These are phyloP conservation scores for Cliona cf. orientalis DNA, from an alignment of 37 sponge, comb jelly and placozoan genomes.

Conservation along the genomic window DNA sequence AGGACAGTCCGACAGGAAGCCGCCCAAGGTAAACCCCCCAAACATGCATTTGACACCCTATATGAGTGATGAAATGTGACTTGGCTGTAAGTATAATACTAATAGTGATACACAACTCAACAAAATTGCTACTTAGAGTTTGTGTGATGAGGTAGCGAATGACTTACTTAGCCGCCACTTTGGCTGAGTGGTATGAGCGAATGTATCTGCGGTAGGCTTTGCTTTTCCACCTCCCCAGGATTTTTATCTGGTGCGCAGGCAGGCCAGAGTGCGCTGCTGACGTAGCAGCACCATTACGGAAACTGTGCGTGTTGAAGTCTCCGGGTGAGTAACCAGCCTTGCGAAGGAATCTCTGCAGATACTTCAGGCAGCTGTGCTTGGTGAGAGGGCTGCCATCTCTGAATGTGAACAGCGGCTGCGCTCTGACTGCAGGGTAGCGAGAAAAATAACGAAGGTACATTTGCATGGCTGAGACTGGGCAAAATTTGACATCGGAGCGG, in stretches of 20 bases:
- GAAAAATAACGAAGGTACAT: neutral
- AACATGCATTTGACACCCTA: too few relatives aligned
- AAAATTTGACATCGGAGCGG: too few relatives aligned
- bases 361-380: conserved; percentile 1
- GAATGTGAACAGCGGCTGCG: conserved; percentile 1
- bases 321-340: neutral
- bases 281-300: neutral
- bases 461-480: too few relatives aligned
- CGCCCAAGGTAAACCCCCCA: too few relatives aligned
- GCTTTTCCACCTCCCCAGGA: neutral
- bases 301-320: neutral
- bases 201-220: conserved; percentile 2
- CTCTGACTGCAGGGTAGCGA: neutral
- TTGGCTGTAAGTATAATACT: too few relatives aligned
- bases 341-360: neutral
- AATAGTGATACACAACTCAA: too few relatives aligned
- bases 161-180: neutral
- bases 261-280: conserved; percentile 1
- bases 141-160: neutral
- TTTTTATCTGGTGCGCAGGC: neutral
- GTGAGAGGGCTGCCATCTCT: conserved; percentile 3
- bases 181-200: neutral
- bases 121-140: too few relatives aligned
- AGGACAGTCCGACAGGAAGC: too few relatives aligned
- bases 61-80: too few relatives aligned